Percentiles rank a stretch among this genome's conserved stretches.
These are phyloP conservation scores for Limonius californicus DNA, from an alignment of 1,140 invertebrate species.

Conservation along the genomic window DNA sequence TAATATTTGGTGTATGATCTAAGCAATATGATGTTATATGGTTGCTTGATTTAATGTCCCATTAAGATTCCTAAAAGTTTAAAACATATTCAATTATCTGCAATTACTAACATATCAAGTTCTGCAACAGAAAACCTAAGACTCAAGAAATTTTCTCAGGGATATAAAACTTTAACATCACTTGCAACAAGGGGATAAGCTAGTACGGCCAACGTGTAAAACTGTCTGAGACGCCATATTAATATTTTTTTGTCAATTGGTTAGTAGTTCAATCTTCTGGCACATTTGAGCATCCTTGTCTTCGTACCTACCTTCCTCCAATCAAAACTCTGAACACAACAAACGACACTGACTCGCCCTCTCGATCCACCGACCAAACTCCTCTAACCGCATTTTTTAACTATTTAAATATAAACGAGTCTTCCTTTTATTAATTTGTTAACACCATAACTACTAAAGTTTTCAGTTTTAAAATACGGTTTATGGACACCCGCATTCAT, in stretches of 20 bases:
- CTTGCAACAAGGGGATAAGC: not conserved
- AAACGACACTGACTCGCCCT: not conserved
- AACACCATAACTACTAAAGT: conserved; percentile 4
- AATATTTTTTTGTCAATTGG: not conserved
- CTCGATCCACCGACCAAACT: not conserved
- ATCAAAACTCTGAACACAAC: conserved; percentile 3
- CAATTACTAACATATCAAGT: too few relatives aligned
- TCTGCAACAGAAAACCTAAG: too few relatives aligned
- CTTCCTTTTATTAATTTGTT: not conserved
- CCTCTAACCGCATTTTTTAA: not conserved
- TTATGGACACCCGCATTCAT: conserved; percentile 92
- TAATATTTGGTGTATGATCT: too few relatives aligned
- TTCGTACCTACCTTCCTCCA: conserved; percentile 1
- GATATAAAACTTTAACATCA: too few relatives aligned
- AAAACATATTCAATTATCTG: too few relatives aligned
- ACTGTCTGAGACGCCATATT: not conserved
- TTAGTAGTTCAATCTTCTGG: not conserved
- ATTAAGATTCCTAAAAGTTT: too few relatives aligned
- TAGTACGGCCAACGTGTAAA: not conserved
- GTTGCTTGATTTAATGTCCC: too few relatives aligned
- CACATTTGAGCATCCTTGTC: not conserved
- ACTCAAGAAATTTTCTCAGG: too few relatives aligned
- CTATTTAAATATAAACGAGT: conserved; percentile 8
- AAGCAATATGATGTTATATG: too few relatives aligned
- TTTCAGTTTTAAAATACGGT: conserved; percentile 15